Percentiles rank a stretch among this genome's conserved stretches.
These are phyloP conservation scores for Pongo pygmaeus DNA, from an alignment of 2,113 vertebrate genomes.

Conservation along the genomic window DNA sequence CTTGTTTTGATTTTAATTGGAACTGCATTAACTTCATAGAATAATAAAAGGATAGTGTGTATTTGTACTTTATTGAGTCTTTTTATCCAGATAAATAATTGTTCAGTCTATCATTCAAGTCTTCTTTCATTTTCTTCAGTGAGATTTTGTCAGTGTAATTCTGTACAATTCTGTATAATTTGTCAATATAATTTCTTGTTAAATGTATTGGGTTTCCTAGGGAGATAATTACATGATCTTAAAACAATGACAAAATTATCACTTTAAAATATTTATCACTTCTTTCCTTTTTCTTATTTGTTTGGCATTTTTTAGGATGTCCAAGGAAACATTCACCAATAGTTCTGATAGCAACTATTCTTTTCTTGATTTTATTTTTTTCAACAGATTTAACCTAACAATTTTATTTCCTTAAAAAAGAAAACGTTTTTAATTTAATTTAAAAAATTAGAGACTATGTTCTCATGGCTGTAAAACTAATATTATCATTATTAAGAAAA, in stretches of 20 bases:
- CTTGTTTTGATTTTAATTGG: background rate
- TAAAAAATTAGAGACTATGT: slow-evolving; percentile 36
- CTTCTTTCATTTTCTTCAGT: background rate
- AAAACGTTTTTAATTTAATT: slow-evolving; percentile 40
- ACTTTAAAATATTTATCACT: background rate
- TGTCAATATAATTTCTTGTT: background rate
- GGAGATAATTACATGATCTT: background rate
- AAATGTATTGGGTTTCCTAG: background rate
- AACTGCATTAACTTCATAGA: background rate
- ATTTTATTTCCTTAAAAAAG: slow-evolving; percentile 8
- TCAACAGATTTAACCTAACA: slow-evolving; percentile 64
- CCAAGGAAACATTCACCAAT: background rate
- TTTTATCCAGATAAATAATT: background rate
- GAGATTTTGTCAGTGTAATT: background rate
- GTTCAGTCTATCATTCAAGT: background rate
- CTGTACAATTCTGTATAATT: background rate
- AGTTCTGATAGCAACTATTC: background rate
- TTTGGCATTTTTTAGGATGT: background rate
- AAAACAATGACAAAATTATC: background rate
- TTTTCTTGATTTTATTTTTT: background rate
- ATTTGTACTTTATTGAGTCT: background rate
- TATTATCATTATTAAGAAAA: background rate
- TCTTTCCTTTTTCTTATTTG: background rate
- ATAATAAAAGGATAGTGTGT: too few species aligned
- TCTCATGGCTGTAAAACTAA: background rate